Base-by-base conservation (phyloP, 2,888 invertebrate species). In the Plagodis dolabraria region DNA sequence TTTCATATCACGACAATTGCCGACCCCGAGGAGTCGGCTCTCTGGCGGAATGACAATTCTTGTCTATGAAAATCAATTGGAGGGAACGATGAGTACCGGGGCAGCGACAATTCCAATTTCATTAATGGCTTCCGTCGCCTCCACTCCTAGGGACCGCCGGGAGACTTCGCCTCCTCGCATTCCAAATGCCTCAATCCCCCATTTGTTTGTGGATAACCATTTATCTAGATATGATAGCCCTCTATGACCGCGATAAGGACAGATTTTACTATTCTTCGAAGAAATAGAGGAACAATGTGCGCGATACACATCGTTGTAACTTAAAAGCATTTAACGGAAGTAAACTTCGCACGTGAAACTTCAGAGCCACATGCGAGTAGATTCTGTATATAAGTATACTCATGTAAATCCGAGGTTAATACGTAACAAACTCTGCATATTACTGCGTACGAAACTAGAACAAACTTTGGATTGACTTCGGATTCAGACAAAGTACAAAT, bases 1-100 rank as follows among this genome's bases (percentile, higher is more conserved):
- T 89, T 89, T 90, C 89, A 89, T 90, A 89, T 89, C 88, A 89
- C 87, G 89, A 87, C 89, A 85, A 89, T 90, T 89, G 87, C 83
- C 85, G 85, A 82, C 87, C 88, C 36, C 79, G 76, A 85, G 84
- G 82, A 85, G 80, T 82, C 83, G 81, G 78, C 82, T 85, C 86
- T 83, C 83, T 73, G 73, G 71, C 79, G 79, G 86, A 88, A 89
- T 88, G 84, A 86, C 85, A 88, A 90, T 88, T 86, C 85, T 80
- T 85, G 83, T 83, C 86, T 85, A 89, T 87, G 87, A 89, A 86
- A 90, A 90, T 90, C 88, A 89, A 89, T 90, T 89, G 89, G 76
- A 79, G 80, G 75, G 82, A 83, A 85, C 82, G 82, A 79, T 79
- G 77, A 78, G 78, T 77, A 73, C 72, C 75, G 80, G 75, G 77